Evolutionary conservation across 64 coral and sea anemone genomes (phyloP).

Genomic region (Stichodactyla mertensii): DNA sequence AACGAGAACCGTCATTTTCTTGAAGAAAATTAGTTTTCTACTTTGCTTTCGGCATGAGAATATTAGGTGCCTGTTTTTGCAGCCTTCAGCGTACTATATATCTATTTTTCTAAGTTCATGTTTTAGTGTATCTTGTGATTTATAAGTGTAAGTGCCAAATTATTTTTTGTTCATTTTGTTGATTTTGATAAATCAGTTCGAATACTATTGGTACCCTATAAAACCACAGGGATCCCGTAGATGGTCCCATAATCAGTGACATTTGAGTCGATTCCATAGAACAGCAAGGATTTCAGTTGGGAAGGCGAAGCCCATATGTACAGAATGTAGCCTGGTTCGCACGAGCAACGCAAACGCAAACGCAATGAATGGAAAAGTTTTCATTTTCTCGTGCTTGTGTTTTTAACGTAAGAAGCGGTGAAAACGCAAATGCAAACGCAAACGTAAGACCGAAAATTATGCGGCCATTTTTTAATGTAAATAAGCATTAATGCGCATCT

Average conservation of each 20-base stretch:
- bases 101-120: neutral
- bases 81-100: neutral
- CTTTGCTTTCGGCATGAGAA: neutral
- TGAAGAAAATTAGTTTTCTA: neutral
- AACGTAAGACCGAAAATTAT: too few species aligned
- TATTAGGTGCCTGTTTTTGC: neutral
- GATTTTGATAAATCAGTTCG: neutral
- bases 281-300: neutral
- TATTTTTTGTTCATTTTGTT: conserved; percentile 8
- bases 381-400: too few species aligned
- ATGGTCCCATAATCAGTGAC: too few species aligned
- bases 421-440: too few species aligned
- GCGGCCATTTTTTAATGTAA: too few species aligned
- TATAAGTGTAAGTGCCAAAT: neutral
- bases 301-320: too few species aligned
- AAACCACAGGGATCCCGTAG: neutral
- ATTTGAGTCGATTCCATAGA: neutral
- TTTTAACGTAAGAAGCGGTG: too few species aligned
- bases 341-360: too few species aligned
- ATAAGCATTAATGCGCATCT: too few species aligned
- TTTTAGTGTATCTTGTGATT: neutral
- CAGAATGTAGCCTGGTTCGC: too few species aligned
- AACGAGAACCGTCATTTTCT: neutral
- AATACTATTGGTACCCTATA: neutral
- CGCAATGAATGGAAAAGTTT: too few species aligned